Base-by-base conservation (phyloP, 2,888 invertebrate species). In the Epistrophella euchroma region DNA sequence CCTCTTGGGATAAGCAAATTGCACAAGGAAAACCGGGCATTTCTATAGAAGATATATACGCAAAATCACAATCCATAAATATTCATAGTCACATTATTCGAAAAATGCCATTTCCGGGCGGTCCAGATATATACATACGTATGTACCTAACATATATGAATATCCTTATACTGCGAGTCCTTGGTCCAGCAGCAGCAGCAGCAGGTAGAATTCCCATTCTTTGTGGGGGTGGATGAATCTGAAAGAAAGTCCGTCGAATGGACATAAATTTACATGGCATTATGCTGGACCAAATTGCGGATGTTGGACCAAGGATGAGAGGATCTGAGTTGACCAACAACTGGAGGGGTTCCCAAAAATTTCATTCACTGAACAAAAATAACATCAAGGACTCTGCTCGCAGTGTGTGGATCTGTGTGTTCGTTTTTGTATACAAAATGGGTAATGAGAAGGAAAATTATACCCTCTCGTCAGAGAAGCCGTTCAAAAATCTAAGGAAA, bases 191-290 rank as follows among this genome's bases (percentile, higher is more conserved):
- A 32, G 4, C 25, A 25, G 25, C 25, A 32, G 35, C 55, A 64
- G 66, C 76, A 81, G 85, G 81, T 86, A 86, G 76, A 52, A 70
- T 47, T 73, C 50, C 35, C 40, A 71, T 68, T 60, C 82, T 4
- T 40, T 55, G 72, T 28, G 81, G 66, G 82, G 70, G 86, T 74
- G 81, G 62, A 70, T 82, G 74, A 75, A 73, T 85, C 56, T 50
- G 40, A 47, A 28, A 77, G 66, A 68, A 68, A 58, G 58, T 72
- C 75, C 85, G 56, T 77, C 74, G 72, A 50, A 86, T 15, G 77
- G 74, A 86, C 82, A 82, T 86, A 86, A 86, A 86, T 82, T 82
- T 86, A 86, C 86, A 86, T 86, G 86, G 86, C 82, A 86, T 86
- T 86, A 81, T 81, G 81, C 78, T 72, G 62, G 80, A 73, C 86